phyloP scores from a whole-genome alignment of 2,888 invertebrate genomes.

The Anagyrus pseudococci region DNA sequence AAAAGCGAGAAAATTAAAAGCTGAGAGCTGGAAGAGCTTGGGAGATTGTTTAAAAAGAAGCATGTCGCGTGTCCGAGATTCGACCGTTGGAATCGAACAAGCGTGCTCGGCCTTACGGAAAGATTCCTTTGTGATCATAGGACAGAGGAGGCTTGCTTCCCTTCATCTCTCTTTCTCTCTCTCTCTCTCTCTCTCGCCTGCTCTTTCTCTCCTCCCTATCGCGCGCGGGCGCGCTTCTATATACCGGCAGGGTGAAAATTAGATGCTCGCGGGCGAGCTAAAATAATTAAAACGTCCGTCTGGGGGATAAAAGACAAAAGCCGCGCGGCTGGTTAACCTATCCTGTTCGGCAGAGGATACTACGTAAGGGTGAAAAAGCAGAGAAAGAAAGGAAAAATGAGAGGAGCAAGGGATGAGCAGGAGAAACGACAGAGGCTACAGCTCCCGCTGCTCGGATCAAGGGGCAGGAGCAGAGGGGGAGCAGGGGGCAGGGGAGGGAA shows the following conservation, averaged over 20 bases:
- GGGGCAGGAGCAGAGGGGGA: background rate
- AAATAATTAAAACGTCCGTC: conserved; percentile 60
- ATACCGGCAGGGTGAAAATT: conserved; percentile 52
- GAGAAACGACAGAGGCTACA: too few species aligned
- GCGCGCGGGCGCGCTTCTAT: conserved; percentile 24
- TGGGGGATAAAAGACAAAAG: conserved; percentile 54
- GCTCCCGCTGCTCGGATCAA: conserved; percentile 2
- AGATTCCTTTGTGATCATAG: conserved; percentile 38
- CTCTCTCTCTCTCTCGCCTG: too few species aligned
- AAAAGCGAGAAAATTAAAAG: conserved; percentile 2
- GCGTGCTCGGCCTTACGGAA: conserved; percentile 18
- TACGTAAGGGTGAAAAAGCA: too few species aligned
- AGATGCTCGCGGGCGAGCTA: conserved; percentile 58
- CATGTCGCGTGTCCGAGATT: conserved; percentile 19
- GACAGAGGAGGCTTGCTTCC: conserved; percentile 26
- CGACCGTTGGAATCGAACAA: conserved; percentile 38
- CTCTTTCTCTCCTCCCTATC: too few species aligned
- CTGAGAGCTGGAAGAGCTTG: conserved; percentile 6
- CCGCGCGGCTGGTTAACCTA: too few species aligned
- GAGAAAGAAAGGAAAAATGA: too few species aligned
- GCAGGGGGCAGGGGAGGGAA: background rate
- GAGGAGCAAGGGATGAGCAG: too few species aligned
- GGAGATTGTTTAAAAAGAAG: conserved; percentile 18
- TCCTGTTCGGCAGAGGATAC: too few species aligned
- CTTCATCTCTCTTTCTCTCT: too few species aligned